Base-by-base conservation (phyloP, 2,888 invertebrate genomes). In the Heliconius aoede region DNA sequence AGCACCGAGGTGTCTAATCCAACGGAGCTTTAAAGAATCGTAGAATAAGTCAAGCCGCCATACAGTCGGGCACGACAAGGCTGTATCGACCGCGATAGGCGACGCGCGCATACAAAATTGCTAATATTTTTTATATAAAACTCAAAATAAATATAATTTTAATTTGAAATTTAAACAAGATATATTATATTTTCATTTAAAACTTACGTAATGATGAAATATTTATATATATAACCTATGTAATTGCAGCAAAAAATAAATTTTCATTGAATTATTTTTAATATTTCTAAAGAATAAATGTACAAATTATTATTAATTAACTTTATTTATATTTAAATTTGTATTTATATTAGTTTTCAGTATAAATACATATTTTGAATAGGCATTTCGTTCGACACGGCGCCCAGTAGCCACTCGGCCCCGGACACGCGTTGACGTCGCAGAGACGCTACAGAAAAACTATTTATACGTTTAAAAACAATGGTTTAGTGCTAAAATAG, bases 31-130 rank as follows among this genome's bases (percentile, higher is more conserved):
- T 76, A 84, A 85, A 86, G 88, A 86, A 90, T 89, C 88, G 88
- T 91, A 88, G 88, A 90, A 90, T 90, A 91, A 90, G 87, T 85
- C 91, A 91, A 90, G 94, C 90, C 93, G 93, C 92, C 91, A 89
- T 86, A 88, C 86, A 85, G 86, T 86, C 83, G 85, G 87, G 87
- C 89, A 89, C 86, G 89, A 87, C 87, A 88, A 85, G 85, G 92
- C 92, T 93, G 87, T 94, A 94, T 94, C 93, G 94, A 94, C 93
- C 92, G 86, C 84, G 81, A 78, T 78, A 79, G 79, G 81, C 92
- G 93, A 92, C 93, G 93, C 93, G 94, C 94, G 93, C 93, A 93
- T 84, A 85, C 86, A 80, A 88, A 86, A 84, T 83, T 83, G 84
- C 85, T 85, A 83, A 87, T 86, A 83, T 85, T 82, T 83, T 81